Evolutionary conservation across 2,888 invertebrate species (phyloP).

Genomic region (Prionchulus punctatus): DNA sequence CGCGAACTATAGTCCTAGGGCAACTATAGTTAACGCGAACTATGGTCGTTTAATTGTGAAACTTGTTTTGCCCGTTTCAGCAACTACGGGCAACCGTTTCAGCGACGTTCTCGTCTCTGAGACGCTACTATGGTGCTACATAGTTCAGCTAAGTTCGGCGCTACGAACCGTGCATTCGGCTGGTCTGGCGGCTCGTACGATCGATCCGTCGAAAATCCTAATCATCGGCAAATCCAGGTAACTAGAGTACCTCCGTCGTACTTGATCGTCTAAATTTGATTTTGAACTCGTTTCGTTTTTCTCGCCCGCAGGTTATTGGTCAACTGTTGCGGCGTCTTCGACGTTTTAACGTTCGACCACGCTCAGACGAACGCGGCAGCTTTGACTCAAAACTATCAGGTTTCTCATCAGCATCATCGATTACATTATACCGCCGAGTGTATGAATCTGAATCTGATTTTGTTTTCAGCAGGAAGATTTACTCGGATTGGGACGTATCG

Average conservation of each 20-base stretch:
- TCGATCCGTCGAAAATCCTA: slow-evolving; percentile 76
- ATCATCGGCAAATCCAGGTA: slow-evolving; percentile 27
- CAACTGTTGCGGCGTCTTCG: slow-evolving; percentile 62
- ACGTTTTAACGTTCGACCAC: slow-evolving; percentile 49
- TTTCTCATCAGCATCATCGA: too few relatives aligned
- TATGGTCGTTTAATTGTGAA: background rate
- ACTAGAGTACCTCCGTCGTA: background rate
- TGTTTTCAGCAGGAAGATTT: slow-evolving; percentile 76
- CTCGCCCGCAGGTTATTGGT: slow-evolving; percentile 59
- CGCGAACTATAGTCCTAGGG: too few relatives aligned
- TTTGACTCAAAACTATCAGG: slow-evolving; percentile 9
- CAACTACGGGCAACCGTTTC: too few relatives aligned
- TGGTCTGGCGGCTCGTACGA: slow-evolving; percentile 57
- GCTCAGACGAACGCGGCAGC: slow-evolving; percentile 13
- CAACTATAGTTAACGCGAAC: too few relatives aligned
- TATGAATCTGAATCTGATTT: too few relatives aligned
- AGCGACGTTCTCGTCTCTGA: slow-evolving; percentile 65
- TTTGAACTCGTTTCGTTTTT: background rate
- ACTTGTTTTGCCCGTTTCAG: background rate
- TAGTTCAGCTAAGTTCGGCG: slow-evolving; percentile 85
- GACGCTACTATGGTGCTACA: slow-evolving; percentile 77
- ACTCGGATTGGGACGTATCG: slow-evolving; percentile 69
- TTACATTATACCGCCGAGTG: too few relatives aligned
- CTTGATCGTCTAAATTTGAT: background rate
- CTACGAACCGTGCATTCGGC: slow-evolving; percentile 70